A percentile compares a stretch with the other conserved stretches of the same genome.
Conservation (phyloP, 2,797 vertebrate genomes). For the Gallinago stenura region DNA sequence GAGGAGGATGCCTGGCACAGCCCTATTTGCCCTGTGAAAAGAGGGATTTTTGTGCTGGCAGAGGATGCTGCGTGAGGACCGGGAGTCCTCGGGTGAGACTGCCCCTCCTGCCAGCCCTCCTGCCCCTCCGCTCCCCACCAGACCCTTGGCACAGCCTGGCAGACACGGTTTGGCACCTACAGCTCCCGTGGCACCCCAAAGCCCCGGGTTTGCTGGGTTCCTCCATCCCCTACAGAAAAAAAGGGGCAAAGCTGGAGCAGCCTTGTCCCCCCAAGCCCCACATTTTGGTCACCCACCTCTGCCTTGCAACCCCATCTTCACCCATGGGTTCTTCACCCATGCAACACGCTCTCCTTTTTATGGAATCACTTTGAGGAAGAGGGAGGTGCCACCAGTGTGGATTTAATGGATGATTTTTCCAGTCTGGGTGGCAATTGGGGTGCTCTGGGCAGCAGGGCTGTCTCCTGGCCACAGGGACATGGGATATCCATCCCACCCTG, state of each 20-base stretch:
- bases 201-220: neutral
- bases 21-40: neutral
- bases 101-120: neutral
- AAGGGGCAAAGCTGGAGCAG: neutral
- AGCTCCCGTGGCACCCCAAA: neutral
- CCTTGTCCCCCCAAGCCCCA: accelerated
- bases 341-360: neutral
- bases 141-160: neutral
- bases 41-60: neutral
- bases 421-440: neutral
- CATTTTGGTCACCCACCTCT: accelerated
- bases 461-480: neutral
- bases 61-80: accelerated
- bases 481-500: neutral
- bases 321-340: no score
- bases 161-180: neutral
- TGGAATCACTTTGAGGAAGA: neutral
- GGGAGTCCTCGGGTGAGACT: accelerated
- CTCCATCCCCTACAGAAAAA: neutral
- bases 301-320: neutral
- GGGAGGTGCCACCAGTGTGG: accelerated
- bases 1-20: neutral
- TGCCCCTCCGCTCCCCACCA: accelerated
- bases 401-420: neutral
- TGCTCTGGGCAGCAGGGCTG: neutral